A percentile compares a stretch with the other conserved stretches of the same genome.
These are phyloP conservation scores for Orthonychiurus folsomi DNA, from an alignment of 2,888 invertebrate species.

Conservation along the genomic window DNA sequence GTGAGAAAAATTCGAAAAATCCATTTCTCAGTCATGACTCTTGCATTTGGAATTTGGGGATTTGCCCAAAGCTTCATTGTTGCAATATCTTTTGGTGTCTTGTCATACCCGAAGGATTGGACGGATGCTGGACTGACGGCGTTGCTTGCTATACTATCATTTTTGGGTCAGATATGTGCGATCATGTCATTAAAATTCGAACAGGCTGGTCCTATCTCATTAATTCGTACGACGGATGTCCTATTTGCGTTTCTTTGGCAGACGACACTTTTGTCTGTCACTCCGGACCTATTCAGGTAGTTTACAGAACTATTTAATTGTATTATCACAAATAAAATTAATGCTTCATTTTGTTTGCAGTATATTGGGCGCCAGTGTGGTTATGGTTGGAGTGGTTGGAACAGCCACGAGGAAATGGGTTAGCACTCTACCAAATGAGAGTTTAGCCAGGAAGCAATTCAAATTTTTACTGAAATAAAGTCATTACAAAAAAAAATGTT, in stretches of 20 bases:
- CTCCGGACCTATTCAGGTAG: constrained; percentile 3
- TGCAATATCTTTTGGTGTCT: background rate
- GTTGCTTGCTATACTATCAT: background rate
- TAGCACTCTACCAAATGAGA: background rate
- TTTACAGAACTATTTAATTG: background rate
- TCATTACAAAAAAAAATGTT: too few species aligned
- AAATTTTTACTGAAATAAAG: background rate
- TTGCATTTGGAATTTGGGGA: background rate
- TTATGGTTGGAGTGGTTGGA: background rate
- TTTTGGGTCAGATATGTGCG: background rate
- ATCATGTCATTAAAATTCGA: constrained; percentile 4
- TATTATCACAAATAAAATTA: background rate
- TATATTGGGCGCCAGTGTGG: background rate
- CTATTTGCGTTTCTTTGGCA: background rate
- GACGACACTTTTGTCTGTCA: background rate
- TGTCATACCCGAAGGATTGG: background rate
- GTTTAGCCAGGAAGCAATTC: background rate
- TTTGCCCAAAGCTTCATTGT: background rate
- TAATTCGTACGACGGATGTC: constrained; percentile 3
- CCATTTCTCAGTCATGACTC: constrained; percentile 4
- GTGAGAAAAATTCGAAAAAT: constrained; percentile 5
- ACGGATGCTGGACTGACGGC: background rate
- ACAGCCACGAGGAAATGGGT: background rate
- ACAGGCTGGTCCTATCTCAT: background rate
- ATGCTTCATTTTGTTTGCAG: background rate